Evolutionary conservation across 2,888 invertebrate species (phyloP), one percentile per base, ranked within the genome.

Genomic region (Trissolcus brochymenae): DNA sequence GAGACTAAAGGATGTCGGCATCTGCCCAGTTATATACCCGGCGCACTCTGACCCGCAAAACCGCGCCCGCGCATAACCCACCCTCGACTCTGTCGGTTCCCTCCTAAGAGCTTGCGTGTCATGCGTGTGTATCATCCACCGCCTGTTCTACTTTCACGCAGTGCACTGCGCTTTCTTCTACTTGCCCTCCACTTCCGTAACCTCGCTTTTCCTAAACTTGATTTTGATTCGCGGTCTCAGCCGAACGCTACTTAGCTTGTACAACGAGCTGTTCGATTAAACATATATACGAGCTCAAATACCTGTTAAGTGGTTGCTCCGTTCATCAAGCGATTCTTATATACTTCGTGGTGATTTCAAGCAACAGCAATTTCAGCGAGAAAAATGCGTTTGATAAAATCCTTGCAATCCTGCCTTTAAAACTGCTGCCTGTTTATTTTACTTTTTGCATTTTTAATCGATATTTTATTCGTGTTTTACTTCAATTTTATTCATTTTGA

Each of bases 1-100:
- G 82, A 86, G 83, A 88, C 87, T 88, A 83, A 86, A 85, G 85
- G 82, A 84, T 85, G 86, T 83, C 81, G 86, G 87, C 86, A 86
- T 85, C 87, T 87, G 86, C 87, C 87, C 87, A 86, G 86, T 87
- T 87, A 88, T 88, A 88, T 88, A 88, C 86, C 86, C 86, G 81
- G 85, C 86, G 84, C 87, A 86, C 86, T 87, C 84, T 87, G 87
- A 87, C 87, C 87, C 86, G 87, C 87, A 86, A 86, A 86, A 85
- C 84, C 85, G 87, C 88, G 88, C 88, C 86, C 83, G 87, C 88
- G 88, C 88, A 86, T 76, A 86, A 81, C 83, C 81, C 81, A 82
- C 82, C 82, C 80, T 76, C 72, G 71, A 71, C 79, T 25, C 4
- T 64, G 77, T 79, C 79, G 81, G 79, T 80, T 78, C 81, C 80